Conservation (phyloP, 2,888 invertebrate genomes). For the Octodonta nipae region DNA sequence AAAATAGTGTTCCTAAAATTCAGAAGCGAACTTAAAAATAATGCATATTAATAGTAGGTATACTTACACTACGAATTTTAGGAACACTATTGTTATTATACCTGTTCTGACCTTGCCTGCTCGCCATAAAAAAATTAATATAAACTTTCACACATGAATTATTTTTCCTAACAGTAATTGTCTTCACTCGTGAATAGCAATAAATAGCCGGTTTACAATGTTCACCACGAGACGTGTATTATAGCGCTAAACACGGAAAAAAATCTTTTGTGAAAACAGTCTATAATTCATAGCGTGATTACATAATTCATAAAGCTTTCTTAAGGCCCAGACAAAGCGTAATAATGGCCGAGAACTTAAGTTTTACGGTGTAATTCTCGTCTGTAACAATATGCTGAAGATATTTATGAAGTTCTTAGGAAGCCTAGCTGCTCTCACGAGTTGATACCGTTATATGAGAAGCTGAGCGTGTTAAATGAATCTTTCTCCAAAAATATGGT, state of each 20-base stretch:
- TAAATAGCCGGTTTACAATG: too few species aligned
- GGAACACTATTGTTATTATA: too few species aligned
- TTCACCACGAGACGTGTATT: too few species aligned
- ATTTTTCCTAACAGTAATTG: too few species aligned
- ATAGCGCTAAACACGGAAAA: constrained; percentile 2
- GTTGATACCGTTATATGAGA: neutral
- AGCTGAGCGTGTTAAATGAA: constrained; percentile 1
- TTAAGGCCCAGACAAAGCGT: constrained; percentile 11
- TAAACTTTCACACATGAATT: neutral
- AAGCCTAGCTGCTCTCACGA: constrained; percentile 8
- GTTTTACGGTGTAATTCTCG: constrained; percentile 10
- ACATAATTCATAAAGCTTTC: constrained; percentile 14
- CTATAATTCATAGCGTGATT: constrained; percentile 11
- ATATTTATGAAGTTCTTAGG: constrained; percentile 14
- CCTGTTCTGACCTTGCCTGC: neutral
- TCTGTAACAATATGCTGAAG: constrained; percentile 9
- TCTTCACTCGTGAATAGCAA: too few species aligned
- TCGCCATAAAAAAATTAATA: neutral
- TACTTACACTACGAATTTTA: too few species aligned
- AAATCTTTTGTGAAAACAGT: constrained; percentile 6
- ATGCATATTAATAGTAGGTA: too few species aligned
- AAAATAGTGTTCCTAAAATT: too few species aligned
- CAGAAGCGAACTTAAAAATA: too few species aligned
- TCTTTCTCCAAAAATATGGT: too few species aligned
- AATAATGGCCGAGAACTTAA: constrained; percentile 10